These are phyloP conservation scores for Hippocampus comes DNA, from an alignment of 2,113 vertebrate genomes.

Conservation along the genomic window DNA sequence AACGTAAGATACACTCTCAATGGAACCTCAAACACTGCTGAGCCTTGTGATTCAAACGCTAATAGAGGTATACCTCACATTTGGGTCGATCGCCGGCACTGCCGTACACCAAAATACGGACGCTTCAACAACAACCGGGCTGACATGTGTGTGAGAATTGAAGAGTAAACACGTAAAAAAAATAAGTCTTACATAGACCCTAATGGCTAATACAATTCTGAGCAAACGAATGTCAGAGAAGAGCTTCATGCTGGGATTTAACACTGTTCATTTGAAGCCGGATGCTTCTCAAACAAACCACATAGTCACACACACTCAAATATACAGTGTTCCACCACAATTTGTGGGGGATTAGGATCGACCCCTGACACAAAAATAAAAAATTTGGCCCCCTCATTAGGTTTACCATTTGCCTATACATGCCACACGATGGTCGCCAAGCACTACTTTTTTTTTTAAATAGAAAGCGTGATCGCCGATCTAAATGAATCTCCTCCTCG, in stretches of 20 bases:
- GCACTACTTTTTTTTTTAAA: not conserved
- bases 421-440: not conserved
- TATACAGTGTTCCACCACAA: not conserved
- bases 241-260: slow-evolving; percentile 25
- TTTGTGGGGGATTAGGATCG: no score
- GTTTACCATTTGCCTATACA: no score
- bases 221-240: slow-evolving; percentile 17
- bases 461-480: not conserved
- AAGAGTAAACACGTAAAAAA: not conserved
- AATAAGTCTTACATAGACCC: slow-evolving; percentile 1
- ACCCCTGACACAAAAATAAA: no score
- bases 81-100: not conserved
- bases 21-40: slow-evolving; percentile 48
- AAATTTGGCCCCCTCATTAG: no score
- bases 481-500: not conserved
- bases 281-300: slow-evolving; percentile 17
- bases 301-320: not conserved
- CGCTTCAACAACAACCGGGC: not conserved
- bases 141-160: not conserved
- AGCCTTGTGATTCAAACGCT: slow-evolving; percentile 43
- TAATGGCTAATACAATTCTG: slow-evolving; percentile 13
- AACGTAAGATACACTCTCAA: not conserved
- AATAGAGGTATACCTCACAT: slow-evolving; percentile 22
- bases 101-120: not conserved
- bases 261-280: slow-evolving; percentile 40